Base-by-base conservation (phyloP, 2,888 invertebrate genomes). In the Anoplius nigerrimus region DNA sequence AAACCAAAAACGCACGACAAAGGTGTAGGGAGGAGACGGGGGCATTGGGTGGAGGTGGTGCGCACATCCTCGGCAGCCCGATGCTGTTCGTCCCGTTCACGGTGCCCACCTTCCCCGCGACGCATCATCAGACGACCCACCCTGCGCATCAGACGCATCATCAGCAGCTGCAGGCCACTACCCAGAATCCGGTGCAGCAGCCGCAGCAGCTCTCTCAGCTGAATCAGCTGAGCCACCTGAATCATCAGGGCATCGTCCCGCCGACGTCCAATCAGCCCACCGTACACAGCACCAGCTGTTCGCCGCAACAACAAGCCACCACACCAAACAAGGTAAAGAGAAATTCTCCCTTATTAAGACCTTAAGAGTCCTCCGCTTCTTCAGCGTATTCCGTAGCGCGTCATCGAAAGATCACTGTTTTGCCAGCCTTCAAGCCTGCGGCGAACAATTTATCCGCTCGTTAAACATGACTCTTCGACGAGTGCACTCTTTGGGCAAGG, bases 21-120 rank as follows among this genome's bases (percentile, higher is more conserved):
- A 88, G 88, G 88, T 88, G 88, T 88, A 88, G 88, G 88, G 88
- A 88, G 87, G 88, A 88, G 84, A 86, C 87, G 85, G 88, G 87
- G 86, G 87, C 87, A 87, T 87, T 87, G 88, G 88, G 88, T 88
- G 88, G 88, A 87, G 87, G 88, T 88, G 86, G 86, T 85, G 87
- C 88, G 85, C 88, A 87, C 86, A 88, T 88, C 86, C 88, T 89
- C 86, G 88, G 88, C 88, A 86, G 88, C 85, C 88, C 88, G 86
- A 88, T 88, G 88, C 88, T 88, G 87, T 88, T 88, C 88, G 88
- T 88, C 82, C 88, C 88, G 85, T 88, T 88, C 82, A 86, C 88
- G 86, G 88, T 88, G 81, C 88, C 88, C 81, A 87, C 88, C 82
- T 88, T 87, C 82, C 86, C 88, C 76, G 84, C 87, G 78, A 85